These are phyloP conservation scores for Porites rus DNA, from an alignment of 92 coral and sea anemone genomes.

Conservation along the genomic window DNA sequence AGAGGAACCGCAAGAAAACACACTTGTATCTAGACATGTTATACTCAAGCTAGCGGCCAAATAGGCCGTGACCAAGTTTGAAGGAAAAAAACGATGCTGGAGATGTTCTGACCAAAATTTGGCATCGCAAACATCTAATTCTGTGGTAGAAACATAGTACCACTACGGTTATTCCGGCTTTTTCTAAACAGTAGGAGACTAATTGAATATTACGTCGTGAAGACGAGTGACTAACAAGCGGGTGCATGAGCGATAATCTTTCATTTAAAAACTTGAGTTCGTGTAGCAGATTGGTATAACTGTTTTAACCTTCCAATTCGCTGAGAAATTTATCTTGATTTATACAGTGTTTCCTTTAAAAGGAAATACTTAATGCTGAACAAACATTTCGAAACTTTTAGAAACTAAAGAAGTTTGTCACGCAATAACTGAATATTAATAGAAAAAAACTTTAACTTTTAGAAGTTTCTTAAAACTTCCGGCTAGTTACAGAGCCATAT, in stretches of 20 bases:
- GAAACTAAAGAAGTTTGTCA: too few relatives aligned
- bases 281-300: background rate
- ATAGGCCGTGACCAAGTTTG: background rate
- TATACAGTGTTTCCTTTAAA: too few relatives aligned
- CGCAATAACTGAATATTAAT: too few relatives aligned
- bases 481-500: too few relatives aligned
- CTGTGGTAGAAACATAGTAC: background rate
- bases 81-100: background rate
- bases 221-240: background rate
- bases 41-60: background rate
- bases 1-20: conserved; percentile 21
- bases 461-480: too few relatives aligned
- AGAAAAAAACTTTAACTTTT: too few relatives aligned
- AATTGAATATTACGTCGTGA: background rate
- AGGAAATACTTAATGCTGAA: too few relatives aligned
- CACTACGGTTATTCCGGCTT: background rate
- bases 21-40: background rate
- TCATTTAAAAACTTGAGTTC: background rate
- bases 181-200: background rate
- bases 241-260: background rate
- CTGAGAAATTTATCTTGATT: background rate
- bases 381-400: too few relatives aligned
- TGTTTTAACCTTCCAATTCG: background rate
- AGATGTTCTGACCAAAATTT: too few relatives aligned
- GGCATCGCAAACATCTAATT: too few relatives aligned